Base-by-base conservation (phyloP, 2,888 invertebrate genomes). In the Mimumesa dahlbomi region DNA sequence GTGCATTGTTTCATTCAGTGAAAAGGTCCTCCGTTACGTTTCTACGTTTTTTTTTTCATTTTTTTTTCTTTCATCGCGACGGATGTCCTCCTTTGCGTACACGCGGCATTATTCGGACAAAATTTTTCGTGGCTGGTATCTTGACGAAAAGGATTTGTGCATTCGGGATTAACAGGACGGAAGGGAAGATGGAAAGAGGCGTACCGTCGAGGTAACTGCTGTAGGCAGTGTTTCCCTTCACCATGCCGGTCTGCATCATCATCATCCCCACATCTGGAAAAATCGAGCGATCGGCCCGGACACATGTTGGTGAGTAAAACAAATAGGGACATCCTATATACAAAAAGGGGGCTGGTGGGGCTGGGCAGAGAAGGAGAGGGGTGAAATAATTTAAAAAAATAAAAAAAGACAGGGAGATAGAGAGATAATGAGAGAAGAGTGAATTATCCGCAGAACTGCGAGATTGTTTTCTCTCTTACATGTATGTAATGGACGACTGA, bases 161-260 rank as follows among this genome's bases (percentile, higher is more conserved):
- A 48, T 71, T 45, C 16, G 36, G 65, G 66, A 75, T 56, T 16
- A 70, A 73, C 56, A 67, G 70, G 69, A 73, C 56, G 43, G 62
- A 67, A 31, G 67, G 73, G 83, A 68, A 79, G 82, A 82, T 77
- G 84, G 81, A 84, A 88, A 89, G 83, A 90, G 90, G 91, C 95
- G 93, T 96, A 96, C 95, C 96, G 93, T 96, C 95, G 92, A 94
- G 91, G 90, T 92, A 93, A 92, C 91, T 92, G 91, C 92, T 92
- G 92, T 92, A 93, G 90, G 93, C 91, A 90, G 92, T 92, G 93
- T 94, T 95, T 92, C 95, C 95, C 94, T 96, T 96, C 94, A 96
- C 95, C 96, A 96, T 96, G 93, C 96, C 96, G 91, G 95, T 94
- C 94, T 96, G 96, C 96, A 96, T 96, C 96, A 96, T 95, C 93